Percentiles rank a stretch among this genome's conserved stretches.
Evolutionary conservation across 2,113 vertebrate genomes (phyloP).

Genomic region (Motacilla alba): DNA sequence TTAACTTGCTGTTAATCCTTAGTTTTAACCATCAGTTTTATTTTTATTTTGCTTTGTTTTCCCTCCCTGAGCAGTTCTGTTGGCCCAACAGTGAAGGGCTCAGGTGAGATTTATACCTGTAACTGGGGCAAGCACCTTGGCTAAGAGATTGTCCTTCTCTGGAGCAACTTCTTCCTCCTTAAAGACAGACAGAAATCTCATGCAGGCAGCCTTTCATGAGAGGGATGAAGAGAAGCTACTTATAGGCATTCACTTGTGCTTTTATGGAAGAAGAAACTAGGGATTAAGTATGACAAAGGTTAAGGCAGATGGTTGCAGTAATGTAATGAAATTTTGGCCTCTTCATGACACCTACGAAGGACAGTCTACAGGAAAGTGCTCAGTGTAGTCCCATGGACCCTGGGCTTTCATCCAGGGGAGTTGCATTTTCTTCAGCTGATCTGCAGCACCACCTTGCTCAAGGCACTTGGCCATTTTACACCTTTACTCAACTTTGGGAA

Average conservation of each 20-base stretch:
- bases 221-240: neutral
- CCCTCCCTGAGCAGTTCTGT: neutral
- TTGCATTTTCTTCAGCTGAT: neutral
- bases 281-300: neutral
- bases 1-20: neutral
- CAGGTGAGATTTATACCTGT: neutral
- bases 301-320: neutral
- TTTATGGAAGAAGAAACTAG: neutral
- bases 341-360: neutral
- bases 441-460: neutral
- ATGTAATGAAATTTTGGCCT: neutral
- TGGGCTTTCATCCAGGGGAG: neutral
- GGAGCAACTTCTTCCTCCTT: neutral
- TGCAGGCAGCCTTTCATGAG: neutral
- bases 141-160: neutral
- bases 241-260: neutral
- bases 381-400: neutral
- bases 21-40: neutral
- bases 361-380: neutral
- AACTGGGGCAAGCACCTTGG: neutral
- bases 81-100: neutral
- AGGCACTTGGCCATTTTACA: neutral
- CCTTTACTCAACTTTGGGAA: neutral
- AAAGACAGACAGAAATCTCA: neutral
- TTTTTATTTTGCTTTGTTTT: neutral